Base-by-base conservation (phyloP, 2,888 invertebrate genomes). In the Hyposoter didymator region DNA sequence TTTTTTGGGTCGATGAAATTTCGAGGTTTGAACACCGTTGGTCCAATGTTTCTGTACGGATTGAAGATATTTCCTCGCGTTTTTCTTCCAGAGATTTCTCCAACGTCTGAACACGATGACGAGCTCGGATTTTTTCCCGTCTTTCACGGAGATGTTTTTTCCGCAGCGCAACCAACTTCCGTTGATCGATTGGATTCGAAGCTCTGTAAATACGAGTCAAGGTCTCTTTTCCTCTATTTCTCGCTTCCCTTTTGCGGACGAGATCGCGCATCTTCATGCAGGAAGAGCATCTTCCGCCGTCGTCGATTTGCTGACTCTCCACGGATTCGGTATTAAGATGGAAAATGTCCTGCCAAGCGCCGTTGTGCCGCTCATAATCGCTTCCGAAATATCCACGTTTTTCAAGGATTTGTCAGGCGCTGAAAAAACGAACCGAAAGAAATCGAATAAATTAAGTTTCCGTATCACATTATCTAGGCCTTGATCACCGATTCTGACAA, bases 71-170 rank as follows among this genome's bases (percentile, higher is more conserved):
- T 47, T 69, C 69, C 28, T 47, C 55, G 17, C 14, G 22, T 76
- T 17, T 35, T 78, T 78, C 35, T 22, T 45, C 22, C 19, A 83
- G 45, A 49, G 72, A 64, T 39, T 35, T n/a, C 69, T 83, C n/a
- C n/a, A n/a, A n/a, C n/a, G n/a, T n/a, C n/a, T n/a, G n/a, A n/a
- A n/a, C n/a, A n/a, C n/a, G n/a, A n/a, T n/a, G n/a, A n/a, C n/a
- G n/a, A n/a, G n/a, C n/a, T n/a, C n/a, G n/a, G n/a, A n/a, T n/a
- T n/a, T n/a, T 43, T 83, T 83, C 72, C 14, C 78, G 49, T 47
- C 70, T 14, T 82, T 78, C 52, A 8, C 22, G 45, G 70, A 17
- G 14, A n/a, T 5, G 17, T 72, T 32, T 76, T 70, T 59, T 69
- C 14, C 64, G 22, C 59, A 69, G 7, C 45, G 39, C 52, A 4